Base-by-base conservation (phyloP, 2,113 vertebrate genomes). In the Lagopus muta region DNA sequence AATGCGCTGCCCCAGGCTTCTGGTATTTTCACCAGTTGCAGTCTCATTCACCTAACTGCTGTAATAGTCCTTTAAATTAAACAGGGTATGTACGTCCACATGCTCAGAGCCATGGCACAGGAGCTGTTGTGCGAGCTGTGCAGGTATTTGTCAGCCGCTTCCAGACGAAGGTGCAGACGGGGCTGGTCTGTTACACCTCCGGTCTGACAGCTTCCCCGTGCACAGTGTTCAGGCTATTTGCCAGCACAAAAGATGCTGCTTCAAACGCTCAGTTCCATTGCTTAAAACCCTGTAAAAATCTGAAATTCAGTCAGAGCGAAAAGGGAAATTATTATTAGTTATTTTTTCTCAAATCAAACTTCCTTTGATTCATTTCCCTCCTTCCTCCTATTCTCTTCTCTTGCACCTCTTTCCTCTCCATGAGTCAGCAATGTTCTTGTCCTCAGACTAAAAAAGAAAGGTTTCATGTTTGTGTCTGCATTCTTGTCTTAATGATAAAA, bases 371-470 rank as follows among this genome's bases (percentile, higher is more conserved):
- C 69, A 62, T 82, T 90, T 79, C 64, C 55, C 42, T 86, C n/a
- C 71, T 92, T 94, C 73, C 58, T 95, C 48, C 73, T 72, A 54
- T 86, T 91, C 65, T 91, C 48, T 83, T 61, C 72, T 81, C 22
- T 34, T 85, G 43, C 42, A 67, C 10, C 78, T 54, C 79, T 81
- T 94, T 76, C 54, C 70, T 95, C 43, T 78, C 2, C 1, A 30
- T 94, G 61, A 93, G 54, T 95, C 65, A 89, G 76, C 70, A 69
- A 11, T 73, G 54, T 93, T 89, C 73, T 86, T 78, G 28, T 76
- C n/a, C 32, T 13, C 24, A 50, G 21, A 36, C 34, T 57, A 21
- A 83, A 90, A 72, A 14, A 79, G 24, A 28, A 11, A 55, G 74
- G 54, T 83, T 47, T 45, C 32, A 7, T 84, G 54, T 86, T 79